Base-by-base conservation (phyloP, 2,113 vertebrate genomes). In the Accipiter cooperii region DNA sequence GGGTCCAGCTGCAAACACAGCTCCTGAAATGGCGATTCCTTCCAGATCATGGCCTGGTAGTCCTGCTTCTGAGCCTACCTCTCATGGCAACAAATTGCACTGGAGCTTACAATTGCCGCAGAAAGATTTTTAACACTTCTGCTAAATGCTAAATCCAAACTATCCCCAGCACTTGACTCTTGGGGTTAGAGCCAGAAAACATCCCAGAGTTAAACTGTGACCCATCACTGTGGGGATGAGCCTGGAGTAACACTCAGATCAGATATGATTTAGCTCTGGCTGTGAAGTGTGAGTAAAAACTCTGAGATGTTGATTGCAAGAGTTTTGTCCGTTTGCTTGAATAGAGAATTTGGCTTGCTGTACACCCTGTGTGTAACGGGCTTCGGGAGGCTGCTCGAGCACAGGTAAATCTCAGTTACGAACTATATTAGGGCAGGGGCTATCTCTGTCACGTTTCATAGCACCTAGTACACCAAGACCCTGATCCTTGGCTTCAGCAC, bases 391-490 rank as follows among this genome's bases (percentile, higher is more conserved):
- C 66, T 85, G 25, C 47, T 71, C 36, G 40, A 52, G 66, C 10
- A 36, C 66, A 47, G 65, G 36, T 63, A 64, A 68, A 91, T 36
- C 40, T 91, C 63, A 74, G 11, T 69, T 87, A 76, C 20, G 58
- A 63, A 38, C 16, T 55, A 0, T 28, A 25, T n/a, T 75, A 52
- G 44, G n/a, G 40, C 52, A 73, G 28, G 7, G 22, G 9, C 19
- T 22, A 17, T 76, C 49, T 91, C n/a, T 0, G 0, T 84, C 24
- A 12, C 0, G 0, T 87, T 91, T 87, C 34, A 10, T 38, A 40
- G 40, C 44, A 82, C 14, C 33, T 64, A 10, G 10, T 22, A 42
- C 29, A 51, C 12, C 3, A 54, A 75, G 36, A 54, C 22, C 15
- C 9, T 49, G 46, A 34, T 70, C 49, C 0, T 0, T 47, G 31